A percentile compares a stretch with the other conserved stretches of the same genome.
Evolutionary conservation across 1,140 invertebrate species (phyloP).

Genomic region (Drosophila bocki): DNA sequence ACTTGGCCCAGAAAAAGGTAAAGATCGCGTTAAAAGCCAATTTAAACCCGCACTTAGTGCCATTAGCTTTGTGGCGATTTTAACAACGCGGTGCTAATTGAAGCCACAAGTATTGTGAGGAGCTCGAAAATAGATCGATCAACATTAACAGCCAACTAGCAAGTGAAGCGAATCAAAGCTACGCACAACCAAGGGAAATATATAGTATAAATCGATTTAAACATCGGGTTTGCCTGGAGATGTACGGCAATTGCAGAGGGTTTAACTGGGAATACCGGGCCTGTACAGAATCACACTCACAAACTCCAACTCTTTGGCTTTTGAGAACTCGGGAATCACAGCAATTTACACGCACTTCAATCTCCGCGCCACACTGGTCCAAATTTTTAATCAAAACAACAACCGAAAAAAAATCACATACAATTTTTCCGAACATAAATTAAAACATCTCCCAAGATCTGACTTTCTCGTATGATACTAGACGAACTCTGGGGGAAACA

Average conservation of each 20-base stretch:
- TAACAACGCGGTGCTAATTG: slow-evolving; percentile 57
- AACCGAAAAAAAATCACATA: slow-evolving; percentile 10
- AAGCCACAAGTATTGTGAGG: slow-evolving; percentile 31
- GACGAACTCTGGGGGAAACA: background rate
- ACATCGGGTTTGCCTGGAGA: slow-evolving; percentile 2
- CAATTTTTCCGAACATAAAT: slow-evolving; percentile 63
- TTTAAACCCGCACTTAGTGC: slow-evolving; percentile 49
- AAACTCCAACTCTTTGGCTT: background rate
- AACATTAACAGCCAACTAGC: slow-evolving; percentile 36
- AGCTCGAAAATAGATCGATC: slow-evolving; percentile 42
- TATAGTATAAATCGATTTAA: background rate
- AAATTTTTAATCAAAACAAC: slow-evolving; percentile 28
- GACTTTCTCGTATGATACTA: slow-evolving; percentile 5
- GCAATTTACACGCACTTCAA: background rate
- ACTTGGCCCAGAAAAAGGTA: slow-evolving; percentile 15
- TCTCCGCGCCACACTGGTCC: background rate
- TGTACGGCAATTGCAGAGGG: background rate
- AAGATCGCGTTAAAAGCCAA: slow-evolving; percentile 52
- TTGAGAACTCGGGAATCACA: background rate
- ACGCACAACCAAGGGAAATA: slow-evolving; percentile 12
- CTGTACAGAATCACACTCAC: background rate
- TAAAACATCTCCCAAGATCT: slow-evolving; percentile 29
- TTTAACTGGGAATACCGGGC: background rate
- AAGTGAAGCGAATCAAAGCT: slow-evolving; percentile 23
- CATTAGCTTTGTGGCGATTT: slow-evolving; percentile 23